Base-by-base conservation (phyloP, 1,140 invertebrate species). In the Aradophagus sp. region DNA sequence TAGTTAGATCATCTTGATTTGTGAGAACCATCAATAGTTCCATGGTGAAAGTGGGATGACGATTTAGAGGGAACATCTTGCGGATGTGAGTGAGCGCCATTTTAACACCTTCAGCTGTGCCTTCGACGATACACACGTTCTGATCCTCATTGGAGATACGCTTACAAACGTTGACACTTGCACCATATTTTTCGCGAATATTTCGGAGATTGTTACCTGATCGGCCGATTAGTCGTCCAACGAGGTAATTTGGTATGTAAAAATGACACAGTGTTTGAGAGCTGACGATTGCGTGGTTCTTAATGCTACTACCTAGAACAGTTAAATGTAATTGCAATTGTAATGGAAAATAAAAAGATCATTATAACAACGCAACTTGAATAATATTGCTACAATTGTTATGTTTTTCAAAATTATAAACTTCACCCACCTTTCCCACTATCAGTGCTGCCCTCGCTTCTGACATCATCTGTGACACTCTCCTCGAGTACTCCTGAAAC, bases 151-250 rank as follows among this genome's bases (percentile, higher is more conserved):
- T 41, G 1, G 11, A 0, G n/a, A 84, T 87, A 7, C 91, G 91
- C 85, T 95, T 93, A 75, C 89, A 92, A 4, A 98, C 89, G 39
- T 90, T 84, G 32, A 98, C 91, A 72, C 88, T 91, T 11, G 95
- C 92, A 72, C 91, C 89, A 0, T 93, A 92, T 72, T 91, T 90
- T 2, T 88, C 81, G 79, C 94, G 95, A 34, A 98, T 92, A 71
- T 89, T 88, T 42, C 92, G 91, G 8, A 98, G 90, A 83, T 92
- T 93, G n/a, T 87, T 86, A 13, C 96, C 95, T 71, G 91, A 89
- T 73, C 89, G 90, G 17, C 97, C 96, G 79, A 98, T 97, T 47
- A 99, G 86, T 23, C 91, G 89, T 10, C 96, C 96, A 59, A 96
- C 95, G 34, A 96, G 79, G 31, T 87, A 82, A 73, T 91, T 89